Evolutionary conservation across 2,888 invertebrate species (phyloP).

Genomic region (Oligia strigilis): DNA sequence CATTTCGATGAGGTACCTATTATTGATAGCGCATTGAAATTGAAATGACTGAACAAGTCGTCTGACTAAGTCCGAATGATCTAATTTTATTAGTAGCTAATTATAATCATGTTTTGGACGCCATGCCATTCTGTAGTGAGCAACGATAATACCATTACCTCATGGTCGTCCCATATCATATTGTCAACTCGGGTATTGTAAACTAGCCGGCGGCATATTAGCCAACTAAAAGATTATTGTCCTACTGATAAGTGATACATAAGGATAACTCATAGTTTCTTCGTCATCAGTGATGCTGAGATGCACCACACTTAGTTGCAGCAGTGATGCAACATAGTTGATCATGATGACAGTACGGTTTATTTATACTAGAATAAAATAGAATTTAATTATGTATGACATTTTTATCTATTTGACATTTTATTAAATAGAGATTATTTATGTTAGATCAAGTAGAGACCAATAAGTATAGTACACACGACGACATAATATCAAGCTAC

Average conservation of each 20-base stretch:
- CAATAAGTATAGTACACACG: background rate
- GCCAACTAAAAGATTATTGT: slow-evolving; percentile 17
- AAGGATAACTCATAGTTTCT: background rate
- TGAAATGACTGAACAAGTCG: background rate
- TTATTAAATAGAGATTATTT: background rate
- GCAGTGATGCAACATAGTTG: background rate
- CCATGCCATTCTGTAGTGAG: background rate
- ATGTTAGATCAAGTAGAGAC: background rate
- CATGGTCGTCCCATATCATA: slow-evolving; percentile 6
- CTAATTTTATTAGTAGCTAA: background rate
- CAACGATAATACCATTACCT: background rate
- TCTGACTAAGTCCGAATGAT: background rate
- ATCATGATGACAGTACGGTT: background rate
- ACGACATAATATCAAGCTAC: too few species aligned
- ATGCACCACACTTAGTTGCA: too few species aligned
- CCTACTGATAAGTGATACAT: slow-evolving; percentile 3
- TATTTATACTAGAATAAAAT: background rate
- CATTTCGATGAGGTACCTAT: background rate
- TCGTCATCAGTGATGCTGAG: background rate
- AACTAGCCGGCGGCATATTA: background rate
- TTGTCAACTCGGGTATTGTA: slow-evolving; percentile 8
- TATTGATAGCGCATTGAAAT: background rate
- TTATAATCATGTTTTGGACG: background rate
- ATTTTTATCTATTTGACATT: background rate
- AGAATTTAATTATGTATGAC: background rate